Conservation (phyloP, 2,888 invertebrate species). For the Brassicogethes aeneus region DNA sequence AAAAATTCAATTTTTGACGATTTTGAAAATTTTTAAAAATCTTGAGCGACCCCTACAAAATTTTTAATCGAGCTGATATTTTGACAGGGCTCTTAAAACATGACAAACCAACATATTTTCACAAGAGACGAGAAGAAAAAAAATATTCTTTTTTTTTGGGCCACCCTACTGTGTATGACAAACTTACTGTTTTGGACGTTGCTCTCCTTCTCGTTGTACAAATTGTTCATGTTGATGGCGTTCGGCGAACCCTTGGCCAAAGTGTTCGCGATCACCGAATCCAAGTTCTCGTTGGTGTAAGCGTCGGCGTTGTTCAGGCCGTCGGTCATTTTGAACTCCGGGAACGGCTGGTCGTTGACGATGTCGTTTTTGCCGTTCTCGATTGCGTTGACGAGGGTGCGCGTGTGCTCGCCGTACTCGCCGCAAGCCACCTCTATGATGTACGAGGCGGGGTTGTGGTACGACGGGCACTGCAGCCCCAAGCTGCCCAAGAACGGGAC, state of each 20-base stretch:
- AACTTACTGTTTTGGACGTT: constrained; percentile 8
- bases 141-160: no score
- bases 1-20: no score
- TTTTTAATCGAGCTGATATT: no score
- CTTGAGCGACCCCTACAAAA: no score
- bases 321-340: constrained; percentile 40
- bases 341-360: constrained; percentile 61
- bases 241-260: constrained; percentile 48
- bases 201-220: constrained; percentile 17
- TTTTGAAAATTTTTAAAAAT: no score
- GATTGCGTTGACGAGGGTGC: constrained; percentile 75
- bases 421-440: constrained; percentile 89
- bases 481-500: constrained; percentile 74
- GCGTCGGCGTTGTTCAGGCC: constrained; percentile 41
- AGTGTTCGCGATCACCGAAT: constrained; percentile 29
- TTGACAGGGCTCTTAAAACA: no score
- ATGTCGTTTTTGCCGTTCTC: constrained; percentile 77
- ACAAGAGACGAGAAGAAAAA: no score
- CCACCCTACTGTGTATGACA: background rate
- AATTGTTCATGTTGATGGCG: constrained; percentile 40
- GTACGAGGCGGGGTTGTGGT: constrained; percentile 96
- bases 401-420: constrained; percentile 87
- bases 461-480: constrained; percentile 84
- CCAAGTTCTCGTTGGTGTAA: constrained; percentile 26
- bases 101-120: no score